These are phyloP conservation scores for Sandelia bainsii DNA, from an alignment of 2,797 vertebrate species.

Conservation along the genomic window DNA sequence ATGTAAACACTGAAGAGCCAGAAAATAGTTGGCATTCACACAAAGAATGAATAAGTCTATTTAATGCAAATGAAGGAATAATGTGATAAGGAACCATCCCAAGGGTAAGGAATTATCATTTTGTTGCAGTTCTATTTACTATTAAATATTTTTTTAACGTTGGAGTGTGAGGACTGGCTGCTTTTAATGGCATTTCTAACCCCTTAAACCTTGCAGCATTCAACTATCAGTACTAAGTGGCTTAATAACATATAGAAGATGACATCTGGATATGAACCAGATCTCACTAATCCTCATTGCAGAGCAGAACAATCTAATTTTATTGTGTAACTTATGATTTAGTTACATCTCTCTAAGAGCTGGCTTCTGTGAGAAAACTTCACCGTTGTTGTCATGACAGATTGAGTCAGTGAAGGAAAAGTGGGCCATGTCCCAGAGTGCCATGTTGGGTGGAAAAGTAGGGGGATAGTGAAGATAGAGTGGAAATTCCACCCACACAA, in stretches of 20 bases:
- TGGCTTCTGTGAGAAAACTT: conserved; percentile 36
- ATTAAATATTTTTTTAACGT: conserved; percentile 36
- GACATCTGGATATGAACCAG: not conserved
- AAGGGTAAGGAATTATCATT: not conserved
- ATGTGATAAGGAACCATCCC: not conserved
- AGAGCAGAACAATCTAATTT: conserved; percentile 12
- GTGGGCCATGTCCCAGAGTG: conserved; percentile 34
- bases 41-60: conserved; percentile 6
- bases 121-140: conserved; percentile 9
- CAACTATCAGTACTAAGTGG: not conserved
- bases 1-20: conserved; percentile 34
- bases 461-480: not conserved
- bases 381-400: conserved; percentile 33
- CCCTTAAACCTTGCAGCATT: conserved; percentile 6
- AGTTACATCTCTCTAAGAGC: conserved; percentile 31
- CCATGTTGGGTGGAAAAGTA: conserved; percentile 20
- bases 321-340: conserved; percentile 39
- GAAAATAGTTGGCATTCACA: not conserved
- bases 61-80: conserved; percentile 34
- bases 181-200: conserved; percentile 24
- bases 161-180: conserved; percentile 12
- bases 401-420: conserved; percentile 50
- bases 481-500: conserved; percentile 5
- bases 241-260: conserved; percentile 4
- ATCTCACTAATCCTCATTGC: conserved; percentile 32